Conservation (phyloP, 2,888 invertebrate species). For the Macropis europaea region DNA sequence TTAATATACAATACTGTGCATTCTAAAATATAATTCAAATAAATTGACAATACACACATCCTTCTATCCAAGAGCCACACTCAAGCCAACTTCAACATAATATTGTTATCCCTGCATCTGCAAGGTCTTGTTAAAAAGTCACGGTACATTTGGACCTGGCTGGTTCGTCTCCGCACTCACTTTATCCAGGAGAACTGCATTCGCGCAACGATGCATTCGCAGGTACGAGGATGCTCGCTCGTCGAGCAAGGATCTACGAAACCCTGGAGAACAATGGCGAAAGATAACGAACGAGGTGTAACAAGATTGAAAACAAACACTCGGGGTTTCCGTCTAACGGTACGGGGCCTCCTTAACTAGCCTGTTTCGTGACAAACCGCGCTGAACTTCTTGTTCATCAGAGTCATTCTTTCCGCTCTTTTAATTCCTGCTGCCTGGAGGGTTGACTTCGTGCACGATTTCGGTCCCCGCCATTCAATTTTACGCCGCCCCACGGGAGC, state of each 20-base stretch:
- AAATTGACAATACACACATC: too few species aligned
- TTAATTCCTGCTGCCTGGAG: constrained; percentile 13
- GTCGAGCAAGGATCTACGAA: constrained; percentile 1
- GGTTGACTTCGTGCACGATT: constrained; percentile 4
- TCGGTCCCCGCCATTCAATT: constrained; percentile 1
- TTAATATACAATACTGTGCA: too few species aligned
- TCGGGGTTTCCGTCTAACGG: constrained; percentile 51
- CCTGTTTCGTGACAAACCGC: constrained; percentile 43
- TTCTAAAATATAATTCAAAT: too few species aligned
- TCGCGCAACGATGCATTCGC: constrained; percentile 1
- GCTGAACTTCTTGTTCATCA: constrained; percentile 14
- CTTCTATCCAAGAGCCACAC: too few species aligned
- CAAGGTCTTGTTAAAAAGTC: constrained; percentile 31
- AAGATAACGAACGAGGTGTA: constrained; percentile 41
- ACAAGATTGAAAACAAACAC: constrained; percentile 47
- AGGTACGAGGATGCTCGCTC: neutral
- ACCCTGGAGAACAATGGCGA: constrained; percentile 33
- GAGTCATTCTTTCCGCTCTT: constrained; percentile 27
- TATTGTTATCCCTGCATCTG: too few species aligned
- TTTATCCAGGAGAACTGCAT: constrained; percentile 14
- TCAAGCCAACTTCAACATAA: too few species aligned
- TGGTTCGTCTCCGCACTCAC: constrained; percentile 13
- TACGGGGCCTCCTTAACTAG: constrained; percentile 27
- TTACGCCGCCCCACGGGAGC: neutral
- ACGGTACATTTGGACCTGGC: constrained; percentile 16